Base-by-base conservation (phyloP, 2,113 vertebrate genomes). In the Aptenodytes forsteri region DNA sequence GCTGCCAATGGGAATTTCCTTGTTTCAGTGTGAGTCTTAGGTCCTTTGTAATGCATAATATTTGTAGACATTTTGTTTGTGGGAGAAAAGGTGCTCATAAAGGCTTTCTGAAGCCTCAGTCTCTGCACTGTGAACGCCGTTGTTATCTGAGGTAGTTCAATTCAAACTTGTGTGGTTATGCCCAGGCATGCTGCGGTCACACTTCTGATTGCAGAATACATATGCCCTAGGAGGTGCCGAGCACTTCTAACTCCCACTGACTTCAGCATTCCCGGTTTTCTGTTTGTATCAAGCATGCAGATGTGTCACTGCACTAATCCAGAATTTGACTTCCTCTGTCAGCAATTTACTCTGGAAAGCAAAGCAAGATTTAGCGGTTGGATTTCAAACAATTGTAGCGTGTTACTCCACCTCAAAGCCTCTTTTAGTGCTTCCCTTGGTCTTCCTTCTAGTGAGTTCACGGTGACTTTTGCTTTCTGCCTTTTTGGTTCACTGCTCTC, bases 151-250 rank as follows among this genome's bases (percentile, higher is more conserved):
- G 38, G 55, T 20, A 6, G 49, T 27, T 82, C 42, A 16, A 1
- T 54, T 58, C 61, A 20, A 17, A 19, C 55, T 59, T 7, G 3
- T 0, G 0, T 27, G 66, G 59, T 44, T 73, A 2, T 40, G 54
- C 13, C 30, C 50, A 58, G 65, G 13, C 30, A 14, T 6, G 26
- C 65, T 54, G 44, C 30, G 2, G 6, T 73, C 49, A 30, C 2
- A 0, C 85, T 82, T 47, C 62, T 34, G 42, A 22, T 38, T 29
- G 75, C 69, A 67, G 75, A 42, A n/a, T 18, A 6, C 3, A 0
- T 22, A 46, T 61, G 34, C 30, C 49, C 14, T 10, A 56, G 69
- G 56, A 81, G 42, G 56, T 71, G 56, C 56, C 1, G 11, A 90
- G 47, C 44, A 30, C 77, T 70, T 61, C 16, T 22, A 36, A 32